phyloP scores from a whole-genome alignment of 1,140 invertebrate genomes.

The Sesamia nonagrioides region DNA sequence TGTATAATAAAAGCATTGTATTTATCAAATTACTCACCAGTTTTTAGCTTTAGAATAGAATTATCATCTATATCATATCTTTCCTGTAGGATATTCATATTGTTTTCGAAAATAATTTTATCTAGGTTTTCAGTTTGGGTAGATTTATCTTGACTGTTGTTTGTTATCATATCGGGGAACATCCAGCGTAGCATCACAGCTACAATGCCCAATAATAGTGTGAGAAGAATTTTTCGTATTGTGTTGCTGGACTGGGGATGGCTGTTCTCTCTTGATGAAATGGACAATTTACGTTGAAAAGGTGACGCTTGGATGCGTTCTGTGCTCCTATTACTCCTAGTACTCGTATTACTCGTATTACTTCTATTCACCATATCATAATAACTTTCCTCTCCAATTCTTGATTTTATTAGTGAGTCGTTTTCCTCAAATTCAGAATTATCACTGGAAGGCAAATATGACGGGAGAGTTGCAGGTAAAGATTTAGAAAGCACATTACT shows the following conservation, averaged over 20 bases:
- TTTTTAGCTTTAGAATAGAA: constrained; percentile 71
- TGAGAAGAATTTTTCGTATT: constrained; percentile 4
- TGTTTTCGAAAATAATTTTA: constrained; percentile 68
- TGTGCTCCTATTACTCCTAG: not conserved
- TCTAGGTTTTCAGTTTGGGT: constrained; percentile 61
- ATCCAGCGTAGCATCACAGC: not conserved
- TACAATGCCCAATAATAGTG: constrained; percentile 20
- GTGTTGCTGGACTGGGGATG: constrained; percentile 2
- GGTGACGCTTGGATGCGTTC: not conserved
- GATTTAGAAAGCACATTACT: constrained; percentile 75
- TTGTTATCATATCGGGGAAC: not conserved
- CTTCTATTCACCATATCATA: constrained; percentile 11
- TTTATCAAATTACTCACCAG: constrained; percentile 61
- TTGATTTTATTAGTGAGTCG: constrained; percentile 9
- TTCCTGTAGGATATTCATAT: constrained; percentile 67
- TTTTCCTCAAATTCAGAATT: constrained; percentile 54
- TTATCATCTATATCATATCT: constrained; percentile 75
- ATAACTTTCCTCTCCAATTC: constrained; percentile 18
- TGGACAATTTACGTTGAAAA: not conserved
- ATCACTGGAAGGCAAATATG: constrained; percentile 69
- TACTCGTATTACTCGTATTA: not conserved
- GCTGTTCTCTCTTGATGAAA: not conserved
- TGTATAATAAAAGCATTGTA: too few species aligned
- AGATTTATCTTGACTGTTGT: constrained; percentile 30
- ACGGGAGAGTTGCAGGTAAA: constrained; percentile 70